A percentile compares a stretch with the other conserved stretches of the same genome.
Conservation (phyloP, 1,140 invertebrate genomes). For the Adoxophyes honmai region DNA sequence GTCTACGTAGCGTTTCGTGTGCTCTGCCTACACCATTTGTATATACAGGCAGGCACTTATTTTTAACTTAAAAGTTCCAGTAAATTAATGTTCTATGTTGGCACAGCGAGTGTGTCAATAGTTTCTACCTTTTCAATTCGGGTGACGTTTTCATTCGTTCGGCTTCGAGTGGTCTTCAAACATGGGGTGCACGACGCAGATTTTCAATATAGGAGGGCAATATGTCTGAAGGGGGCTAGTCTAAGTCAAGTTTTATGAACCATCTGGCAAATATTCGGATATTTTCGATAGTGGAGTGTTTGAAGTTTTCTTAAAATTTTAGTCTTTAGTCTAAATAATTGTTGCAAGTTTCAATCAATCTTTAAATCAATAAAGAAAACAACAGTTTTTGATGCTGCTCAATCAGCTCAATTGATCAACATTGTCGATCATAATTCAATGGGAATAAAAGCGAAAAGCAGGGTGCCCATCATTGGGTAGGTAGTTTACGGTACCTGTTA, state of each 20-base stretch:
- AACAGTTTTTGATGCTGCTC: no score
- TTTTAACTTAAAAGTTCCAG: not conserved
- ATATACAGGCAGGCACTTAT: no score
- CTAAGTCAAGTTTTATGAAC: conserved; percentile 12
- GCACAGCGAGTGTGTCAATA: not conserved
- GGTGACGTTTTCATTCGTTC: conserved; percentile 3
- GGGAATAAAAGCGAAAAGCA: no score
- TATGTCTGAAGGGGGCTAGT: conserved; percentile 7
- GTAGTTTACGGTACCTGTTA: no score
- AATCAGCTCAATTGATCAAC: no score
- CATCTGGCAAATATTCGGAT: not conserved
- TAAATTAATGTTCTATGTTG: not conserved
- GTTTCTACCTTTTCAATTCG: conserved; percentile 14
- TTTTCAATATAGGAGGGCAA: conserved; percentile 10
- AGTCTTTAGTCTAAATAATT: no score
- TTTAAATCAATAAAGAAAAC: no score
- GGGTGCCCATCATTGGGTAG: no score
- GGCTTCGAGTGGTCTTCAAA: conserved; percentile 3
- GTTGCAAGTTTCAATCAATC: no score
- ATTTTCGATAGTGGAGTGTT: not conserved
- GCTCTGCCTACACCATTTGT: no score
- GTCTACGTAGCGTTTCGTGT: no score
- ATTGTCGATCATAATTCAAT: no score
- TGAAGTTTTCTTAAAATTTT: not conserved
- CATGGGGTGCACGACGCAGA: not conserved